phyloP scores from a whole-genome alignment of 2,113 vertebrate species.

The Callocephalon fimbriatum region DNA sequence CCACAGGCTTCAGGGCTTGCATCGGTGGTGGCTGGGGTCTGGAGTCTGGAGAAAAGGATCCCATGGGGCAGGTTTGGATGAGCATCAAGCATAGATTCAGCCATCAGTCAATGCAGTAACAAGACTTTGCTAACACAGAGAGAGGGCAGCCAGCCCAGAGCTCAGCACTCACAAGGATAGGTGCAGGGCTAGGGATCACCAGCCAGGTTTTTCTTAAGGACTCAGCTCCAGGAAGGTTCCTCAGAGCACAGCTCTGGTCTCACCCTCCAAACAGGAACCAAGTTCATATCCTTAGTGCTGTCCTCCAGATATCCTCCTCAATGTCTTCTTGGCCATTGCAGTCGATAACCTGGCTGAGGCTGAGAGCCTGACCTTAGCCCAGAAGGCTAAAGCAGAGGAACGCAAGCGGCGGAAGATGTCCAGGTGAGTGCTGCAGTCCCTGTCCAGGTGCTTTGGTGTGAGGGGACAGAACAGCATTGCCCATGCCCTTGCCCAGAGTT shows the following conservation, averaged over 20 bases:
- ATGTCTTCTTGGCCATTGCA: constrained; percentile 96
- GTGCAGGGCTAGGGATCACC: background rate
- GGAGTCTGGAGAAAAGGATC: background rate
- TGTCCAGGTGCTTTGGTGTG: background rate
- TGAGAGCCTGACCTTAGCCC: constrained; percentile 92
- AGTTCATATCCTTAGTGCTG: constrained; percentile 72
- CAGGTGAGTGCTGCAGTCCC: constrained; percentile 70
- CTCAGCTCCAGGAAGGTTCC: background rate
- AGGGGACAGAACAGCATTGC: background rate
- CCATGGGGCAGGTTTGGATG: background rate
- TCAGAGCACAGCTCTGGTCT: background rate
- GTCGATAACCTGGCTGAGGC: constrained; percentile 97
- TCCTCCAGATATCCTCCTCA: constrained; percentile 92
- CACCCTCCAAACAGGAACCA: background rate
- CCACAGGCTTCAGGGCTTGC: background rate
- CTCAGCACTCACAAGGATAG: background rate
- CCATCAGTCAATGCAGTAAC: background rate
- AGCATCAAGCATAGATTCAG: background rate
- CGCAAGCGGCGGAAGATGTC: constrained; percentile 87
- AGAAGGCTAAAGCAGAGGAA: constrained; percentile 95
- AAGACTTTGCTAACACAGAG: background rate
- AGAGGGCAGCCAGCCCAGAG: background rate
- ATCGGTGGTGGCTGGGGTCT: background rate
- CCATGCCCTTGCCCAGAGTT: background rate
- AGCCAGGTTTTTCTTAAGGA: background rate